Percentiles rank a stretch among this genome's conserved stretches.
Evolutionary conservation across 2,888 invertebrate species (phyloP).

Genomic region (Coelopa pilipes): DNA sequence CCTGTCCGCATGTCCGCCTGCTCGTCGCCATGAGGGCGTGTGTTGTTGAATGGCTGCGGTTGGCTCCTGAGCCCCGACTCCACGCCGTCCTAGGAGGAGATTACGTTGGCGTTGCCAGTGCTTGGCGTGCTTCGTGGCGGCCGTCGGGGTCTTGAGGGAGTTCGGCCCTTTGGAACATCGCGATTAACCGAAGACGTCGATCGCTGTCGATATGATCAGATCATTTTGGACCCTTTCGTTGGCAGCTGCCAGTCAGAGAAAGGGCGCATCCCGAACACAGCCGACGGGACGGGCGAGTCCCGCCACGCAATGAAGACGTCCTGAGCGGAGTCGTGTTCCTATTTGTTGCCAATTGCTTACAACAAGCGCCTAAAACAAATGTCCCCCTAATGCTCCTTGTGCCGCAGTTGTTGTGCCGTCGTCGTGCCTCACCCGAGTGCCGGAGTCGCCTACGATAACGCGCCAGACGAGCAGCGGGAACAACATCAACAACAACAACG

Average conservation of each 20-base stretch:
- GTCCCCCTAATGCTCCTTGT: constrained; percentile 14
- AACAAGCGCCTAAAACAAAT: constrained; percentile 29
- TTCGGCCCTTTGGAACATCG: too few relatives aligned
- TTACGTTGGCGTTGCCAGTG: background rate
- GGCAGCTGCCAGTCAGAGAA: too few relatives aligned
- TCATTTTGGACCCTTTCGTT: too few relatives aligned
- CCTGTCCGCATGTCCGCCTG: background rate
- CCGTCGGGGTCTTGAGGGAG: too few relatives aligned
- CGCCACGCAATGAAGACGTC: constrained; percentile 10
- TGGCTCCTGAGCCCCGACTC: background rate
- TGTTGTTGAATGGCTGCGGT: background rate
- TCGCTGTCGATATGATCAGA: too few relatives aligned
- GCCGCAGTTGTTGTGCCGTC: constrained; percentile 27
- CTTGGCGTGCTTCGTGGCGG: too few relatives aligned
- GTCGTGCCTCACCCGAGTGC: background rate
- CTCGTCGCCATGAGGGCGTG: too few relatives aligned
- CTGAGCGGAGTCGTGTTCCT: background rate
- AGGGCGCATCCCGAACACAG: too few relatives aligned
- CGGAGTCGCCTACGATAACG: constrained; percentile 30
- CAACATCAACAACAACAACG: constrained; percentile 7
- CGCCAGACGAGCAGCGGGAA: background rate
- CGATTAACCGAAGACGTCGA: too few relatives aligned
- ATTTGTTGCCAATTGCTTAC: constrained; percentile 49
- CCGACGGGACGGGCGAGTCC: background rate
- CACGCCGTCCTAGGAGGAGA: background rate